These are phyloP conservation scores for Pogonocichla stellata DNA, from an alignment of 2,113 vertebrate species.

Conservation along the genomic window DNA sequence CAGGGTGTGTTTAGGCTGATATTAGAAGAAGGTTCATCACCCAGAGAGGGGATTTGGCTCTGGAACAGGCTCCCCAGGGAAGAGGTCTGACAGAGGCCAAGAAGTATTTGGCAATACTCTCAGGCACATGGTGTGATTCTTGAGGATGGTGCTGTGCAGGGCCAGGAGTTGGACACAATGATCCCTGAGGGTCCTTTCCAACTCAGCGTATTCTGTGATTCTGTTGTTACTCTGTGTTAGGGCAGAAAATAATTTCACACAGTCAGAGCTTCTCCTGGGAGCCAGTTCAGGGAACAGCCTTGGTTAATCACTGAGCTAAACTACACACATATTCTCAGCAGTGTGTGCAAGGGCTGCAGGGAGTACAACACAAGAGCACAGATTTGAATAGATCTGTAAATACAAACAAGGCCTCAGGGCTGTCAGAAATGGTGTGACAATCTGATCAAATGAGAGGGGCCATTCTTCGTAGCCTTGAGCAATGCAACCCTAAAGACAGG, in stretches of 20 bases:
- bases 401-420: not conserved
- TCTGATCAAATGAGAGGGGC: not conserved
- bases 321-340: not conserved
- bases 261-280: not conserved
- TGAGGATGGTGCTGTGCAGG: not conserved
- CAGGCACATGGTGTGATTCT: not conserved
- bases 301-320: not conserved
- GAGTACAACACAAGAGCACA: not conserved
- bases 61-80: not conserved
- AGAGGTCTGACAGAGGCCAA: not conserved
- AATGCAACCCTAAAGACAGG: not conserved
- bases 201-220: not conserved
- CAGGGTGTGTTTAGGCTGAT: not conserved
- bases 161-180: not conserved
- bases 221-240: not conserved
- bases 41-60: accelerated
- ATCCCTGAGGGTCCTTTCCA: not conserved
- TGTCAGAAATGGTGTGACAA: not conserved
- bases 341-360: not conserved
- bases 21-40: not conserved
- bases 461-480: not conserved
- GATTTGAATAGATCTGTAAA: not conserved
- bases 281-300: not conserved
- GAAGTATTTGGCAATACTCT: not conserved
- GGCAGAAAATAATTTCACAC: not conserved